Conservation (phyloP, 2,797 vertebrate genomes). For the Bucorvus abyssinicus region DNA sequence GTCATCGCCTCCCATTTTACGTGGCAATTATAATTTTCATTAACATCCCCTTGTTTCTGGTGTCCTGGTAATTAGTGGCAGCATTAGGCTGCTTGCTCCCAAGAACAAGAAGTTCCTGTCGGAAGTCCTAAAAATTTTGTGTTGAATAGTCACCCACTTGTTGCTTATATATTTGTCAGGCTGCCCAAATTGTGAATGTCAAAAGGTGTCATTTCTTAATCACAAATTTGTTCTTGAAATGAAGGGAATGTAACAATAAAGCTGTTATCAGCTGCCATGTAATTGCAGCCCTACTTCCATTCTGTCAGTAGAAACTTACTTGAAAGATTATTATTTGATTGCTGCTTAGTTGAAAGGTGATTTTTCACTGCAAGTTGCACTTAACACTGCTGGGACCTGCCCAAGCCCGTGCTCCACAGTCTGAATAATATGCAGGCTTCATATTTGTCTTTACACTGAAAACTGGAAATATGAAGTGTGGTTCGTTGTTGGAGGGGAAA, state of each 20-base stretch:
- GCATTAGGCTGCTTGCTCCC: not conserved
- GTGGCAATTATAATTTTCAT: not conserved
- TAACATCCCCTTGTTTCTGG: not conserved
- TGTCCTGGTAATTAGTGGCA: not conserved
- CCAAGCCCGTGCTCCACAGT: not conserved
- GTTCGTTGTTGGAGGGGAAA: not conserved
- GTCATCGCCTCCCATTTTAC: not conserved
- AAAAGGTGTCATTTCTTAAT: not conserved
- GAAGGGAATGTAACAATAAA: not conserved
- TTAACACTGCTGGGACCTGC: not conserved
- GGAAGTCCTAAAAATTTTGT: not conserved
- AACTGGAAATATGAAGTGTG: not conserved
- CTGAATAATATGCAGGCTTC: not conserved
- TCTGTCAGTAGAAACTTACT: not conserved
- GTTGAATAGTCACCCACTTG: not conserved
- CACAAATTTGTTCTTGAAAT: not conserved
- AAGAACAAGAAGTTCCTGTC: constrained; percentile 19
- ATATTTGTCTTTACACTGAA: not conserved
- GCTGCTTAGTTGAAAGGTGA: not conserved
- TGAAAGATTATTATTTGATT: constrained; percentile 3
- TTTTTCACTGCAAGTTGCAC: not conserved
- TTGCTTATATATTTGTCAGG: not conserved
- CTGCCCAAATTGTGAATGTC: not conserved
- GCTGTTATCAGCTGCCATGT: not conserved
- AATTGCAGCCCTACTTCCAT: not conserved